Base-by-base conservation (phyloP, 2,113 vertebrate genomes). In the Axis porcinus region DNA sequence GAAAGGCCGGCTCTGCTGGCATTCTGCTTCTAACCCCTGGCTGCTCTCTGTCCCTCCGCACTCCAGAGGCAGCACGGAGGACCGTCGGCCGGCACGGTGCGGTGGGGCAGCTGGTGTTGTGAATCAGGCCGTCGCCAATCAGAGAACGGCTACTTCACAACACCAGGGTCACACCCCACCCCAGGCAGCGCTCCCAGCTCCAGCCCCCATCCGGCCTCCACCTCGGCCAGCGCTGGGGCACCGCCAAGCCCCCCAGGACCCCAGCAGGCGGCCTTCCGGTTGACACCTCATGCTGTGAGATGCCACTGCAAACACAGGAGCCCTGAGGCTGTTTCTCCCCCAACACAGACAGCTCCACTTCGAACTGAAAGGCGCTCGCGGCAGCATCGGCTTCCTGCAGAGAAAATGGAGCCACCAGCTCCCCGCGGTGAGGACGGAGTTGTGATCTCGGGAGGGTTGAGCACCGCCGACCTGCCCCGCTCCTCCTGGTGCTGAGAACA, bases 31-130 rank as follows among this genome's bases (percentile, higher is more conserved):
- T 89, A 54, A 90, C 89, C 43, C 16, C 1, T 0, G 0, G 6
- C 36, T 76, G 14, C 25, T 74, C n/a, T 81, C 57, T 93, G 12
- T 82, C 58, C 36, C 27, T 52, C 85, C 28, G 0, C 33, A 15
- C 4, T 15, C 54, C 88, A 89, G 94, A 79, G 74, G 25, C 40
- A 7, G 76, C 88, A 13, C 17, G 0, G 1, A 81, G 13, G 74
- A 85, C 33, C 2, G 25, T 62, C 50, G 27, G 40, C 16, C 0
- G 25, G 36, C 90, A 36, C 6, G 99, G 99, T 99, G 98, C 78
- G 23, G 99, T 98, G 99, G 99, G 99, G 99, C 99, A 99, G 99
- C 99, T 99, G 99, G 99, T 99, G 99, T 99, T 99, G 99, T 99
- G 99, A 99, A 99, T 99, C 99, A 99, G 99, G 99, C 99, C 99